phyloP scores from a whole-genome alignment of 2,888 invertebrate species.

The Sarcophaga variegata region DNA sequence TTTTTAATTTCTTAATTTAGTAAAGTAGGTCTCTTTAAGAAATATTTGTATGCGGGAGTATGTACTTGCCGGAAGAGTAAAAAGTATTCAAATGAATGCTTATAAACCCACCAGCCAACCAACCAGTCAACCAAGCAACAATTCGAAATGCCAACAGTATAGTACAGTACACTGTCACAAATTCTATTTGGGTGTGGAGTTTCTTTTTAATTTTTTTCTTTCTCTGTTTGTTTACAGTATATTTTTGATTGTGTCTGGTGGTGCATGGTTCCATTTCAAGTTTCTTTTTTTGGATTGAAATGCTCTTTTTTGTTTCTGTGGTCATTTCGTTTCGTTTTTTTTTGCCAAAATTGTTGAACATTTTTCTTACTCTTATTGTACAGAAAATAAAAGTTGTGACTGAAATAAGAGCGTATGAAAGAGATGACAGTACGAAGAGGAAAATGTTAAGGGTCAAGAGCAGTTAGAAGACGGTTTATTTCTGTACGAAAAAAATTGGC shows the following conservation, averaged over 20 bases:
- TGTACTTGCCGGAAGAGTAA: too few relatives aligned
- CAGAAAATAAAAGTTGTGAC: neutral
- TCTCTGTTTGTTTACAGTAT: neutral
- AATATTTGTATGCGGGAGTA: too few relatives aligned
- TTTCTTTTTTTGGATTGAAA: neutral
- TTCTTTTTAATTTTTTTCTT: too few relatives aligned
- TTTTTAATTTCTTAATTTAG: too few relatives aligned
- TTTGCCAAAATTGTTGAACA: conserved; percentile 11
- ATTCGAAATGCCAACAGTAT: too few relatives aligned
- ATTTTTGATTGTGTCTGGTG: conserved; percentile 45
- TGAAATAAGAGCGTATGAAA: neutral
- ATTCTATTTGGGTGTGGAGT: too few relatives aligned
- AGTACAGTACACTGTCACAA: too few relatives aligned
- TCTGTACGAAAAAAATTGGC: neutral
- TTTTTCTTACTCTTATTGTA: neutral
- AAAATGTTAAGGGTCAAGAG: conserved; percentile 12
- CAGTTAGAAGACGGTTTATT: neutral
- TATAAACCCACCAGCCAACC: too few relatives aligned
- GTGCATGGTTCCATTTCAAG: conserved; percentile 22
- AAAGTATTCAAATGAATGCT: too few relatives aligned
- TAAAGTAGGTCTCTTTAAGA: too few relatives aligned
- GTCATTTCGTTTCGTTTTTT: neutral
- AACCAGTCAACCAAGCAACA: too few relatives aligned
- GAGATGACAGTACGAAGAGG: too few relatives aligned
- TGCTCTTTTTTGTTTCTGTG: conserved; percentile 27